Evolutionary conservation across 2,797 vertebrate species (phyloP), one percentile per base, ranked within the genome.

Genomic region (Orestias chungarensis): DNA sequence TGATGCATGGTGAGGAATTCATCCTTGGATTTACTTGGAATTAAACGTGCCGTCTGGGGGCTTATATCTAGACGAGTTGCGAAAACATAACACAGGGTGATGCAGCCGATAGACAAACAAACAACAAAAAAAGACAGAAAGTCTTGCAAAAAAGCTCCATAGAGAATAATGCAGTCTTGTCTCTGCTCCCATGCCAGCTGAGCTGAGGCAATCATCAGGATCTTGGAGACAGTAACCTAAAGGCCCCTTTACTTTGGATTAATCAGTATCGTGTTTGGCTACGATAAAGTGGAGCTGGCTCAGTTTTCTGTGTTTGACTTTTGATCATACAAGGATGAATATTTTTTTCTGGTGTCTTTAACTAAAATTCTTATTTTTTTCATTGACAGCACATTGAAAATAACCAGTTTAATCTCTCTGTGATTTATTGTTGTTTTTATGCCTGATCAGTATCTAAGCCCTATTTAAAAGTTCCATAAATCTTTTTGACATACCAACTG

Each of bases 181-280:
- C 68, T 75, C 15, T 38, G 35, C 74, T 84, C 68, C 75, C 54
- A 71, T 44, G 18, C 52, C 35, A 35, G 5, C 42, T 54, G 74
- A 86, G 38, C 66, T 78, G 47, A 64, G 76, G 25, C 49, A 66
- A 72, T 65, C 78, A 80, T 78, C 66, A 75, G 74, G 55, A 65
- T 76, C 66, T 80, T 25, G 50, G 74, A 74, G 85, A 79, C 55
- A 0, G 73, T 54, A 76, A 81, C 65, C 75, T 80, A 66, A 74
- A 73, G 54, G 78, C 17, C 43, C 23, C 75, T 86, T 85, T 78
- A 72, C 70, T 68, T 68, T 70, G 75, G 71, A 88, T 87, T 76
- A 84, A 86, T 84, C 84, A 80, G 52, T 73, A 71, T 68, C 76
- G 70, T 33, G 54, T 76, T 80, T 59, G 66, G 52, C 65, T 78